These are phyloP conservation scores for Microtus pennsylvanicus DNA, from an alignment of 2,113 vertebrate species.

Conservation along the genomic window DNA sequence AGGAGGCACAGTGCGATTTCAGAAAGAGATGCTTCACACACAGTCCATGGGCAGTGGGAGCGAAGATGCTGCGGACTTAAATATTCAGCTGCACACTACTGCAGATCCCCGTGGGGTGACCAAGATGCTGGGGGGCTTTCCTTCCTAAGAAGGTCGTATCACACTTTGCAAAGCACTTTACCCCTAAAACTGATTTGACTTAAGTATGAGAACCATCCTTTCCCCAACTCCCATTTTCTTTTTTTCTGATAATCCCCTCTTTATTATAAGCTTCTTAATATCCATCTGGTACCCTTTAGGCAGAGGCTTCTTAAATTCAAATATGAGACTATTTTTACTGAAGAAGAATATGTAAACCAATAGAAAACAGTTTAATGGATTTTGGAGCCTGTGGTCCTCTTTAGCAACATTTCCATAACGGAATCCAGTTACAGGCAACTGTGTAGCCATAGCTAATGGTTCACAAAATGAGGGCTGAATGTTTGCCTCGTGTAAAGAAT, in stretches of 20 bases:
- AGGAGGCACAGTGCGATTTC: conserved; percentile 16
- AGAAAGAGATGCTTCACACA: neutral
- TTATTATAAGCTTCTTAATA: conserved; percentile 91
- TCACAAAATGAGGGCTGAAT: conserved; percentile 81
- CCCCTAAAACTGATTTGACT: conserved; percentile 75
- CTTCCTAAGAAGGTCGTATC: conserved; percentile 56
- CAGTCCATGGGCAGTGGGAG: neutral
- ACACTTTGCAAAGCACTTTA: conserved; percentile 65
- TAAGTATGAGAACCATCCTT: conserved; percentile 77
- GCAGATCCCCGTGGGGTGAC: conserved; percentile 2
- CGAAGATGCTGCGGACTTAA: neutral
- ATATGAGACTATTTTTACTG: conserved; percentile 89
- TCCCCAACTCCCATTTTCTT: conserved; percentile 73
- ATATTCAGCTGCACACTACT: neutral
- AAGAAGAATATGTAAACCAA: conserved; percentile 89
- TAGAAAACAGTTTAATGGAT: conserved; percentile 89
- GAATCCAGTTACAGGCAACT: conserved; percentile 87
- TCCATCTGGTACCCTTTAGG: conserved; percentile 89
- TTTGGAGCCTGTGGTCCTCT: conserved; percentile 88
- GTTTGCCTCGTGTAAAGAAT: conserved; percentile 71
- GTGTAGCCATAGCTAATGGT: conserved; percentile 84
- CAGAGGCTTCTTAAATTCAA: conserved; percentile 89
- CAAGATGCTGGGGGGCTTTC: conserved; percentile 40
- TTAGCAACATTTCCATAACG: conserved; percentile 88
- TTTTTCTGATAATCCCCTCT: conserved; percentile 86